These are phyloP conservation scores for Reticulitermes speratus DNA, from an alignment of 1,140 invertebrate species.

Conservation along the genomic window DNA sequence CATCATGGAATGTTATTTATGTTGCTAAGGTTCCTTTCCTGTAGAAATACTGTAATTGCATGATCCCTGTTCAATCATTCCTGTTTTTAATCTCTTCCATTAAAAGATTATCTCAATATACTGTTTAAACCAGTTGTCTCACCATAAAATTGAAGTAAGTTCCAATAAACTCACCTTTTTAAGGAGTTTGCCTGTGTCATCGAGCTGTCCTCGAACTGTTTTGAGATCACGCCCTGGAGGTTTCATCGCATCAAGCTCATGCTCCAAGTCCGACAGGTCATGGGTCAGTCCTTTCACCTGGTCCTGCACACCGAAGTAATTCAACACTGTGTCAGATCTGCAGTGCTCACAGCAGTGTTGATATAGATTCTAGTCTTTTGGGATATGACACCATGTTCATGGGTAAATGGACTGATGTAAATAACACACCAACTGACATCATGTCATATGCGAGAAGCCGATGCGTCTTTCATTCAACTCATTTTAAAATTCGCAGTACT, in stretches of 20 bases:
- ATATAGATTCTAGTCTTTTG: too few relatives aligned
- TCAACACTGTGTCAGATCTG: not conserved
- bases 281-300: slow-evolving; percentile 74
- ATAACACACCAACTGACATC: not conserved
- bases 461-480: not conserved
- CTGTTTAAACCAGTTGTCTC: too few relatives aligned
- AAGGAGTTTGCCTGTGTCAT: slow-evolving; percentile 71
- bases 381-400: too few relatives aligned
- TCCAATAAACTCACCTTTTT: slow-evolving; percentile 50
- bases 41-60: too few relatives aligned
- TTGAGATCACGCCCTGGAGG: slow-evolving; percentile 84
- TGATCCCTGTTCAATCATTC: too few relatives aligned
- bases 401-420: not conserved
- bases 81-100: too few relatives aligned
- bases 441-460: not conserved
- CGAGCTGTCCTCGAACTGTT: slow-evolving; percentile 78
- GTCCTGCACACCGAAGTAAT: slow-evolving; percentile 52
- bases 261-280: slow-evolving; percentile 77
- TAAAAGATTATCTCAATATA: too few relatives aligned
- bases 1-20: too few relatives aligned
- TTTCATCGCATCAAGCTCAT: slow-evolving; percentile 79
- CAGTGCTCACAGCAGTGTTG: too few relatives aligned
- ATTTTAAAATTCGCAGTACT: not conserved
- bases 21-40: too few relatives aligned
- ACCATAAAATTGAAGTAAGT: too few relatives aligned